Percentiles rank a stretch among this genome's conserved stretches.
phyloP scores from a whole-genome alignment of 23 tunicate genomes.

The Trididemnum miniatum region DNA sequence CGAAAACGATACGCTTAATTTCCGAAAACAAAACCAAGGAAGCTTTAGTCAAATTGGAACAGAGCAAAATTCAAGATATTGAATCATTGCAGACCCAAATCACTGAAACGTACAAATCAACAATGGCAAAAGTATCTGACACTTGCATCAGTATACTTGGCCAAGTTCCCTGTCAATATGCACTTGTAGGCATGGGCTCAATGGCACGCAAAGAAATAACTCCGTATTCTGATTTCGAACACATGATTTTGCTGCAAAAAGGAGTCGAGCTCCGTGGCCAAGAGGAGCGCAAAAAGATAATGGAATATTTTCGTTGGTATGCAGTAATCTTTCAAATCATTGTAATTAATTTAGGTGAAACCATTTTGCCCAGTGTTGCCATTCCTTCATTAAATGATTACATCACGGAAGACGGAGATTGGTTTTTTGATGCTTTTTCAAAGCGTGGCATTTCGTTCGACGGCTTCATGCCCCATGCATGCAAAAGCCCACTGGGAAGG shows the following conservation, averaged over 20 bases:
- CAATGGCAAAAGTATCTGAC: slow-evolving; percentile 16
- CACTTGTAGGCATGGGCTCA: slow-evolving; percentile 38
- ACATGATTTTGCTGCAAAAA: slow-evolving; percentile 32
- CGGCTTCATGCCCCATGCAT: slow-evolving; percentile 46
- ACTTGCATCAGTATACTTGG: slow-evolving; percentile 34
- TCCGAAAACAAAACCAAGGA: no score
- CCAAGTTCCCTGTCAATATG: slow-evolving; percentile 29
- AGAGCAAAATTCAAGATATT: neutral
- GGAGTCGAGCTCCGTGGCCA: neutral
- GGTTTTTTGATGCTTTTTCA: slow-evolving; percentile 45
- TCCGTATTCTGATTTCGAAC: slow-evolving; percentile 36
- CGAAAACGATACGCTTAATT: neutral
- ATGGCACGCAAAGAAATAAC: no score
- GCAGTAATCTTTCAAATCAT: slow-evolving; percentile 46
- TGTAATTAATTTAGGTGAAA: slow-evolving; percentile 33
- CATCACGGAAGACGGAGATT: neutral
- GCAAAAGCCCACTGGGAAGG: slow-evolving; percentile 48
- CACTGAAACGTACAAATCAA: slow-evolving; percentile 22
- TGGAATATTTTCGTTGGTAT: slow-evolving; percentile 65
- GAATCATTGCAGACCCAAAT: slow-evolving; percentile 7
- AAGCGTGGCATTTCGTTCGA: slow-evolving; percentile 46
- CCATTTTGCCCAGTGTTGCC: slow-evolving; percentile 18
- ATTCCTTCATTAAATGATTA: slow-evolving; percentile 20
- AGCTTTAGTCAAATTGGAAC: neutral
- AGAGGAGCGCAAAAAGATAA: neutral